Percentiles rank a stretch among this genome's conserved stretches.
Evolutionary conservation across 2,113 vertebrate genomes (phyloP).

Genomic region (Coturnix japonica): DNA sequence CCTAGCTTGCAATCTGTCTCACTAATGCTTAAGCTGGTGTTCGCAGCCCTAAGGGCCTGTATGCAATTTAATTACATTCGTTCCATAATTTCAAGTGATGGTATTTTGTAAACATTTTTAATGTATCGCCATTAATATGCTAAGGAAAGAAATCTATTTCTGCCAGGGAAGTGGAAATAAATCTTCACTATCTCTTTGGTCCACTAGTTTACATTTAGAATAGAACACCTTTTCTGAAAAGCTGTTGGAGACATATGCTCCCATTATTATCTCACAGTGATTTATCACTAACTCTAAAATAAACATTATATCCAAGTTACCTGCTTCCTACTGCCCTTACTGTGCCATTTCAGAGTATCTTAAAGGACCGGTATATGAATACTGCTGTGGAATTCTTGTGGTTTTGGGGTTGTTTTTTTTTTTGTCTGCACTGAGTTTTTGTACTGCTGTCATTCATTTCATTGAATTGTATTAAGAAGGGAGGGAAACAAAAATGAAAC

Average conservation of each 20-base stretch:
- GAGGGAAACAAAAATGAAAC: neutral
- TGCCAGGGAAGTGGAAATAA: conserved; percentile 75
- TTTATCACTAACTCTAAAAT: conserved; percentile 74
- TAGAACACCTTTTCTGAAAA: conserved; percentile 71
- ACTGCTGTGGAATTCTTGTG: neutral
- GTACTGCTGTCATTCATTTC: neutral
- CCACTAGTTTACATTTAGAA: conserved; percentile 71
- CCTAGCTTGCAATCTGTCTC: conserved; percentile 64
- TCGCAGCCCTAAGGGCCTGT: conserved; percentile 46
- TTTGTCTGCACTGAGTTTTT: neutral
- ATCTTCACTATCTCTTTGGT: conserved; percentile 78
- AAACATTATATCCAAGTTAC: conserved; percentile 65
- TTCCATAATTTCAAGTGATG: conserved; percentile 73
- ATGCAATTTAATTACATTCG: conserved; percentile 69
- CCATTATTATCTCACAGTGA: conserved; percentile 74
- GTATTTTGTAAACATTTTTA: conserved; percentile 79
- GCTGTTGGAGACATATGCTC: conserved; percentile 76
- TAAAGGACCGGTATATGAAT: conserved; percentile 19
- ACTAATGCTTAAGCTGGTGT: conserved; percentile 65
- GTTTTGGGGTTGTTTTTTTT: neutral
- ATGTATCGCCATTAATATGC: conserved; percentile 77
- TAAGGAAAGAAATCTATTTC: conserved; percentile 75
- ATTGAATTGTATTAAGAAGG: neutral
- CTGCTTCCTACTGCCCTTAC: conserved; percentile 36
- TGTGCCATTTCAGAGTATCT: conserved; percentile 52